These are phyloP conservation scores for Silurus lanzhouensis DNA, from an alignment of 2,797 vertebrate species.

Conservation along the genomic window DNA sequence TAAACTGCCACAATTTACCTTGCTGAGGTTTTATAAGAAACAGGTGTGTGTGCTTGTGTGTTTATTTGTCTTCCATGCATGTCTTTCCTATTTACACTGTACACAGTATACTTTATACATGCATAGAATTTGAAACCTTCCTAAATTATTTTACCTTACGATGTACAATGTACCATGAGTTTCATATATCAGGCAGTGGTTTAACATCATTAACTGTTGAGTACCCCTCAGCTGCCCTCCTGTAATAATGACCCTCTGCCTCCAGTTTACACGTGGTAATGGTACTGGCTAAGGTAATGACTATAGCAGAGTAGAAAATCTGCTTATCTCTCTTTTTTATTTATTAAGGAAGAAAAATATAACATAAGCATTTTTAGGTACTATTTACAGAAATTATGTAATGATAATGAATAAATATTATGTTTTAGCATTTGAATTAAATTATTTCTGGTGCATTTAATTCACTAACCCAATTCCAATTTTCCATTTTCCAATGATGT, in stretches of 20 bases:
- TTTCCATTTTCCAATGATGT: too few relatives aligned
- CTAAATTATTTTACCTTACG: too few relatives aligned
- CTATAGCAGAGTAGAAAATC: not conserved
- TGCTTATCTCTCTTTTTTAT: not conserved
- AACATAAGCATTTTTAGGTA: not conserved
- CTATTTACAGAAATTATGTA: not conserved
- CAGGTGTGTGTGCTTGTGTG: not conserved
- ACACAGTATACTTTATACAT: too few relatives aligned
- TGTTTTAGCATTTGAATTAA: not conserved
- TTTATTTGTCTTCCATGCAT: conserved; percentile 14
- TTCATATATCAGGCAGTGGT: not conserved
- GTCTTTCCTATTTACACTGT: too few relatives aligned
- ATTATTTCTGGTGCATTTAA: too few relatives aligned
- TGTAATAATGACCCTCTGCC: not conserved
- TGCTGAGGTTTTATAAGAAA: not conserved
- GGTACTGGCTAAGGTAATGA: not conserved
- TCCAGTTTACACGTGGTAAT: not conserved
- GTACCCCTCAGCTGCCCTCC: not conserved
- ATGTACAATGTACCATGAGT: not conserved
- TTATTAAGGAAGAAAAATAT: too few relatives aligned
- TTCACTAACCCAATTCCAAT: too few relatives aligned
- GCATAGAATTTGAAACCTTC: too few relatives aligned
- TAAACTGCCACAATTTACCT: not conserved
- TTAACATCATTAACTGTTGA: not conserved
- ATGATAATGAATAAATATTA: not conserved